Evolutionary conservation across 2,113 vertebrate genomes (phyloP).

Genomic region (Eurypyga helias): DNA sequence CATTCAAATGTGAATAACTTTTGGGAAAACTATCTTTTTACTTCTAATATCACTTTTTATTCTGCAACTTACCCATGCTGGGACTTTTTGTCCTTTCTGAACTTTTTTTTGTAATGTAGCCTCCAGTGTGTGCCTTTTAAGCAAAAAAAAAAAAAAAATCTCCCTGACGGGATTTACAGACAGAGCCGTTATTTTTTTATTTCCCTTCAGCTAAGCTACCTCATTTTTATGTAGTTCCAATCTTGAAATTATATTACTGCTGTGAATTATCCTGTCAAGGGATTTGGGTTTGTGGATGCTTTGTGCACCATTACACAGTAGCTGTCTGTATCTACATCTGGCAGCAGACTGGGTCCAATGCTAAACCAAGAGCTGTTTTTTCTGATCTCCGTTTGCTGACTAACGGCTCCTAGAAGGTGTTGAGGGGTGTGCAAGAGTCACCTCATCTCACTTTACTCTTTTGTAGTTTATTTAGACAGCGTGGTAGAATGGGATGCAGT

Average conservation of each 20-base stretch:
- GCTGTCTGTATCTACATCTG: neutral
- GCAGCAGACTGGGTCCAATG: neutral
- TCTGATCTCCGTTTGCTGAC: neutral
- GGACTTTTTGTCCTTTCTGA: neutral
- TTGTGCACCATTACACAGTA: neutral
- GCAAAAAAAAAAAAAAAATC: neutral
- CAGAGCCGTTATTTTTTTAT: neutral
- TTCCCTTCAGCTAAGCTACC: neutral
- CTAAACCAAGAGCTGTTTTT: neutral
- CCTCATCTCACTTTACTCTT: neutral
- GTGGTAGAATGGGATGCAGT: neutral
- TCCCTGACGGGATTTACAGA: neutral
- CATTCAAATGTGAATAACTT: neutral
- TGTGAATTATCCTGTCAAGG: neutral
- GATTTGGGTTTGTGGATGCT: neutral
- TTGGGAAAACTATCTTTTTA: neutral
- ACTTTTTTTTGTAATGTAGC: neutral
- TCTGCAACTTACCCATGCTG: neutral
- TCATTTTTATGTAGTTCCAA: neutral
- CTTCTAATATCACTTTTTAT: neutral
- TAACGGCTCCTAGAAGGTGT: neutral
- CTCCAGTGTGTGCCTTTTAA: neutral
- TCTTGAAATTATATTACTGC: slow-evolving; percentile 15
- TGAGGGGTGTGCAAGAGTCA: neutral
- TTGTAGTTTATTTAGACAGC: neutral